phyloP scores from a whole-genome alignment of 2,797 vertebrate genomes.

The Champsocephalus gunnari region DNA sequence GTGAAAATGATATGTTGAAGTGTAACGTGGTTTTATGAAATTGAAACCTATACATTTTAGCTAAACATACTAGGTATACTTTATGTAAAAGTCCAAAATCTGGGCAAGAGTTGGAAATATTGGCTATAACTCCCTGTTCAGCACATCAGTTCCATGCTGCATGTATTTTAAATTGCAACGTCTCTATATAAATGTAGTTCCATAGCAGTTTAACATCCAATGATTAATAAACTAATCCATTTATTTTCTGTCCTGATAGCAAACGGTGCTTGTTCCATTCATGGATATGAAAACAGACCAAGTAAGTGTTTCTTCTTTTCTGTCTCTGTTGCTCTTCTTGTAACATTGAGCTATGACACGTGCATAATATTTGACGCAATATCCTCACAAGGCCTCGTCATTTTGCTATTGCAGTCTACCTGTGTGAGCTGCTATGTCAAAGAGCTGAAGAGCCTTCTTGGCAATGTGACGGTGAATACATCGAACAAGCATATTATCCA shows the following conservation, averaged over 20 bases:
- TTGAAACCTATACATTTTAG: too few relatives aligned
- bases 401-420: neutral
- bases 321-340: neutral
- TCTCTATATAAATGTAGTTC: too few relatives aligned
- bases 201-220: neutral
- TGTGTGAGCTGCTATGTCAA: slow-evolving; percentile 9
- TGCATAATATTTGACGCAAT: neutral
- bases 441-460: slow-evolving; percentile 19
- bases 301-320: slow-evolving; percentile 51
- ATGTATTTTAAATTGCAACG: too few relatives aligned
- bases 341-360: neutral
- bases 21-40: too few relatives aligned
- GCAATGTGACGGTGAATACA: neutral
- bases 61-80: too few relatives aligned
- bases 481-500: fast-evolving
- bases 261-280: fast-evolving
- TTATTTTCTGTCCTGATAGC: slow-evolving; percentile 21
- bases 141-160: too few relatives aligned
- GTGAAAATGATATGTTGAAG: neutral
- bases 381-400: neutral
- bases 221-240: neutral
- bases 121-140: too few relatives aligned
- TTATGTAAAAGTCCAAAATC: too few relatives aligned
- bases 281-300: fast-evolving
- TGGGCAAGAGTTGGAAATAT: too few relatives aligned